Percentiles rank a stretch among this genome's conserved stretches.
Conservation (phyloP, 2,888 invertebrate species). For the Belgica antarctica region DNA sequence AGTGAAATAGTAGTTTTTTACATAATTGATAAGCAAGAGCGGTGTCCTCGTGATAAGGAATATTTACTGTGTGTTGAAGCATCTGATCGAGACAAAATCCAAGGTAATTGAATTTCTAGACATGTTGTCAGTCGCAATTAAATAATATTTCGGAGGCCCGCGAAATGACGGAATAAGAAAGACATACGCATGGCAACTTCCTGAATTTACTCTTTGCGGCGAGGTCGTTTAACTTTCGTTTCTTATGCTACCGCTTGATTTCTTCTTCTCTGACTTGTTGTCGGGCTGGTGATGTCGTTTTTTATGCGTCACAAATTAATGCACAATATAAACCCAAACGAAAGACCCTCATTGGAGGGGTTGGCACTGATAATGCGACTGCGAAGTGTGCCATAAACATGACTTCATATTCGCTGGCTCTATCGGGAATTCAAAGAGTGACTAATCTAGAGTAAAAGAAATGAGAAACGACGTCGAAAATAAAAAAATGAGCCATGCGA, state of each 20-base stretch:
- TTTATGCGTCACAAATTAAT: not conserved
- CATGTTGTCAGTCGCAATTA: not conserved
- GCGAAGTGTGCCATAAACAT: conserved; percentile 8
- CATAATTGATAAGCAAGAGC: not conserved
- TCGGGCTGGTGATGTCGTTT: not conserved
- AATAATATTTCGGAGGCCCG: not conserved
- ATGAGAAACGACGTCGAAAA: not conserved
- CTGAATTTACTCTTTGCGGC: conserved; percentile 26
- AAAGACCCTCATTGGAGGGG: conserved; percentile 6
- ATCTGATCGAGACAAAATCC: conserved; percentile 6
- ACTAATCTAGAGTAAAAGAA: conserved; percentile 8
- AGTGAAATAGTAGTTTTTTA: not conserved
- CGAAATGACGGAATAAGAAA: not conserved
- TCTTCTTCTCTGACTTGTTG: not conserved
- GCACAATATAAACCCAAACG: conserved; percentile 2
- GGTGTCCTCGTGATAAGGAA: not conserved
- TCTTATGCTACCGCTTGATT: not conserved
- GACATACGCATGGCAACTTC: conserved; percentile 29
- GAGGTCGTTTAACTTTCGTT: conserved; percentile 39
- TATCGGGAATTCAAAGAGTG: not conserved
- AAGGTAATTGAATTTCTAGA: not conserved
- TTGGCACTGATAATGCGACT: not conserved
- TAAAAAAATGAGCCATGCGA: conserved; percentile 16
- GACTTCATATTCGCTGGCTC: conserved; percentile 10
- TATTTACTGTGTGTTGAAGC: not conserved